A percentile compares a stretch with the other conserved stretches of the same genome.
phyloP scores from a whole-genome alignment of 1,140 invertebrate species.

The Anoplolepis gracilipes region DNA sequence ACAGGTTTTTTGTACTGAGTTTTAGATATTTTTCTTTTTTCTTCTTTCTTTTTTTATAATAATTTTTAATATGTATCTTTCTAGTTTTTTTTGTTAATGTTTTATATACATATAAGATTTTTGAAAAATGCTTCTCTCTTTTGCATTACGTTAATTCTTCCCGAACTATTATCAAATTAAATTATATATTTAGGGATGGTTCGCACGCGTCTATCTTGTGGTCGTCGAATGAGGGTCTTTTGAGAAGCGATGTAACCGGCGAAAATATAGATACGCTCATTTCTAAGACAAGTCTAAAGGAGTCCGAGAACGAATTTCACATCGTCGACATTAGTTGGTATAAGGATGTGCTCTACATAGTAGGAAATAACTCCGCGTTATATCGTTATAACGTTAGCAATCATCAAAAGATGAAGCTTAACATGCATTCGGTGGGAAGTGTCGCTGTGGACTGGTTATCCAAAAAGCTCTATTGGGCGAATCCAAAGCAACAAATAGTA shows the following conservation, averaged over 20 bases:
- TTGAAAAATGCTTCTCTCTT: not conserved
- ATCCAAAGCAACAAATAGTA: slow-evolving; percentile 92
- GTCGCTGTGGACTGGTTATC: slow-evolving; percentile 96
- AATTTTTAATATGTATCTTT: not conserved
- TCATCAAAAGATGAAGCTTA: slow-evolving; percentile 86
- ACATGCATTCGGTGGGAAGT: slow-evolving; percentile 90
- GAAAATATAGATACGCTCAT: slow-evolving; percentile 89
- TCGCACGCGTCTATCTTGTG: slow-evolving; percentile 89
- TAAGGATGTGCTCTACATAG: slow-evolving; percentile 90
- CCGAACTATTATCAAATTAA: slow-evolving; percentile 5
- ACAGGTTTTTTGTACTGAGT: not conserved
- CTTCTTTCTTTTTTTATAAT: too few species aligned
- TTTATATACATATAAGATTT: not conserved
- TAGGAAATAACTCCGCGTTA: slow-evolving; percentile 90
- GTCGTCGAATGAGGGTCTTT: slow-evolving; percentile 89
- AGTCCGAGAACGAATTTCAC: slow-evolving; percentile 84
- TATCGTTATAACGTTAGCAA: slow-evolving; percentile 90
- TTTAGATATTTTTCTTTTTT: not conserved
- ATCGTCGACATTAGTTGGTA: slow-evolving; percentile 90
- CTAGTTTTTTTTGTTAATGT: not conserved
- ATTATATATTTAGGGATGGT: slow-evolving; percentile 76
- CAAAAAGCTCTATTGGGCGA: slow-evolving; percentile 95
- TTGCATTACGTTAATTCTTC: not conserved
- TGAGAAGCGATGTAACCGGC: slow-evolving; percentile 91
- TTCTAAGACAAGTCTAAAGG: slow-evolving; percentile 86